These are phyloP conservation scores for Episyrphus balteatus DNA, from an alignment of 1,140 invertebrate genomes.

Conservation along the genomic window DNA sequence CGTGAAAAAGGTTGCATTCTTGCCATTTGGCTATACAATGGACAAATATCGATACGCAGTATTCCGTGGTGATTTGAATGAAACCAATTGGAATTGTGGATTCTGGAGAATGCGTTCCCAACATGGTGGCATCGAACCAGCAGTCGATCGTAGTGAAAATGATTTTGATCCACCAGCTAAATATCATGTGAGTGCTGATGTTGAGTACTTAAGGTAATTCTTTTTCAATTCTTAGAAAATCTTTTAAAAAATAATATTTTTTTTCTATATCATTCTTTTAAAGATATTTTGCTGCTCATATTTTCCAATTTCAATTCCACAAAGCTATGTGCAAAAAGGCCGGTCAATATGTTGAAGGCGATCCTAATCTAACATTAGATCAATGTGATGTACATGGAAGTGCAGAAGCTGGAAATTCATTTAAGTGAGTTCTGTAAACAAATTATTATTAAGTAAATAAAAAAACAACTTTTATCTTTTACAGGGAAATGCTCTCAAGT, in stretches of 20 bases:
- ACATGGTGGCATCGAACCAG: conserved; percentile 48
- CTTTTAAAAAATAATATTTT: conserved; percentile 11
- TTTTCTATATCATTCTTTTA: not conserved
- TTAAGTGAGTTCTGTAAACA: conserved; percentile 4
- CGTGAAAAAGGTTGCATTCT: conserved; percentile 50
- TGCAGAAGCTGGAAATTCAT: conserved; percentile 35
- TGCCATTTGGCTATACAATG: conserved; percentile 43
- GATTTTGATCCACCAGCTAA: conserved; percentile 54
- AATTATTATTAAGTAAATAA: conserved; percentile 14
- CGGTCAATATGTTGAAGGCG: conserved; percentile 40
- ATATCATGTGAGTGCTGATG: conserved; percentile 47
- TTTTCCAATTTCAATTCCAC: conserved; percentile 55
- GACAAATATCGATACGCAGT: conserved; percentile 46
- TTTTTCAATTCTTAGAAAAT: not conserved
- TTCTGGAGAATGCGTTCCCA: conserved; percentile 47
- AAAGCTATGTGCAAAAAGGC: conserved; percentile 46
- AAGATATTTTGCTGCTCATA: conserved; percentile 50
- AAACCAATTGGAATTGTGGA: conserved; percentile 42
- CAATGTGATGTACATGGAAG: conserved; percentile 48
- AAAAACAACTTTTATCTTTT: conserved; percentile 25
- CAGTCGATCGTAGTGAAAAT: conserved; percentile 38
- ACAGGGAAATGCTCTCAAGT: conserved; percentile 19
- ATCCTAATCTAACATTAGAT: conserved; percentile 38
- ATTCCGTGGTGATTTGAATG: conserved; percentile 42
- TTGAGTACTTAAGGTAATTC: conserved; percentile 36